A percentile compares a stretch with the other conserved stretches of the same genome.
These are phyloP conservation scores for Trichogramma pretiosum DNA, from an alignment of 1,140 invertebrate species.

Conservation along the genomic window DNA sequence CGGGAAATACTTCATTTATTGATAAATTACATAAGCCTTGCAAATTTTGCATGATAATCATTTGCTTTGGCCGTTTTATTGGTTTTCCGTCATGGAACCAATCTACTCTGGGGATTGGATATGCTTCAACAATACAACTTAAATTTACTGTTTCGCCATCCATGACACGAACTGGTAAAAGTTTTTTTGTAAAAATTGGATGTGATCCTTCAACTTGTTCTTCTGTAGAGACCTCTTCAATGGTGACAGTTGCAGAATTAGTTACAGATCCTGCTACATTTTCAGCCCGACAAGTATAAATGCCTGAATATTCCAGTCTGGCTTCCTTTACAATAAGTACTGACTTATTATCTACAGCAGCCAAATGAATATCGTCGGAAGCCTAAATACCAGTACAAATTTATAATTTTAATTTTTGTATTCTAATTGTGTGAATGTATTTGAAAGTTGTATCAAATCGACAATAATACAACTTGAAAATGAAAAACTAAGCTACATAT, in stretches of 20 bases:
- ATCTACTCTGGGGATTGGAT: slow-evolving; percentile 69
- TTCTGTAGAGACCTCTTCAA: slow-evolving; percentile 55
- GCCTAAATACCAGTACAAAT: slow-evolving; percentile 4
- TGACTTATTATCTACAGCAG: slow-evolving; percentile 69
- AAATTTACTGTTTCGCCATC: slow-evolving; percentile 83
- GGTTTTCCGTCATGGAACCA: slow-evolving; percentile 72
- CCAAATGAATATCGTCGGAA: slow-evolving; percentile 50
- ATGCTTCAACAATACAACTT: slow-evolving; percentile 65
- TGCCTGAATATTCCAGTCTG: slow-evolving; percentile 60
- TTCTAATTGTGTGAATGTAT: slow-evolving; percentile 1
- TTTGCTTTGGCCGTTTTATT: slow-evolving; percentile 70
- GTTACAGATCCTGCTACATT: slow-evolving; percentile 80
- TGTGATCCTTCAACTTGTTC: slow-evolving; percentile 55
- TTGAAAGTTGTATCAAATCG: no score
- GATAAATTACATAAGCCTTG: slow-evolving; percentile 74
- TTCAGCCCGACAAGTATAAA: slow-evolving; percentile 80
- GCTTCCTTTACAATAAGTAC: slow-evolving; percentile 72
- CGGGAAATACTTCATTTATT: slow-evolving; percentile 88
- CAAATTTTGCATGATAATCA: slow-evolving; percentile 62
- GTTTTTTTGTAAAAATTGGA: slow-evolving; percentile 64
- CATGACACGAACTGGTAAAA: slow-evolving; percentile 74
- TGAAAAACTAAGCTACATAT: no score
- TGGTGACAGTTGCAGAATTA: slow-evolving; percentile 66
- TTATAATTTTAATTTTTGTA: neutral
- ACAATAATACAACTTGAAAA: no score